These are phyloP conservation scores for Peromyscus californicus DNA, from an alignment of 2,113 vertebrate species.

Conservation along the genomic window DNA sequence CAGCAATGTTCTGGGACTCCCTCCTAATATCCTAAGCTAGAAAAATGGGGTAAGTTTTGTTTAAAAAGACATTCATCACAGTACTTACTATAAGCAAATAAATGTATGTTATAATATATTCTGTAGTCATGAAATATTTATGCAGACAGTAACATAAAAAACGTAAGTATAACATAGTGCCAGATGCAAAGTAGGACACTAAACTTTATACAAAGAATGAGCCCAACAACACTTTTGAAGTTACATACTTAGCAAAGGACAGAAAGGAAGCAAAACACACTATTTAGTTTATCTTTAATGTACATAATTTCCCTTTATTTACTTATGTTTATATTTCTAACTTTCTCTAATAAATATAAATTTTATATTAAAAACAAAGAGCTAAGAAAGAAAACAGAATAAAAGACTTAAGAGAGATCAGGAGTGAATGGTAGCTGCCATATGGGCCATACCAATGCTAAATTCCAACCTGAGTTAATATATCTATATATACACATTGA, in stretches of 20 bases:
- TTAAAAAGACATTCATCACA: constrained; percentile 50
- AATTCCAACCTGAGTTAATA: neutral
- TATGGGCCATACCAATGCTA: neutral
- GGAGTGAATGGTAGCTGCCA: neutral
- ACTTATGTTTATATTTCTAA: constrained; percentile 15
- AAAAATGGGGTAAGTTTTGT: constrained; percentile 45
- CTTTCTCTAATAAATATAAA: constrained; percentile 57
- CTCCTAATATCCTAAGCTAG: neutral
- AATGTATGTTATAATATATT: neutral
- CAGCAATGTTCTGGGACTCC: neutral
- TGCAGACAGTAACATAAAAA: neutral
- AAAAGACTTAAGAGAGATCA: constrained; percentile 21
- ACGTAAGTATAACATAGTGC: neutral
- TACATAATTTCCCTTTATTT: constrained; percentile 20
- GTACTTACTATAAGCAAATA: constrained; percentile 52
- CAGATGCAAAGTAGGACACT: neutral
- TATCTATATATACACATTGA: neutral
- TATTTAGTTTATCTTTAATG: neutral
- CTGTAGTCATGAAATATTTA: neutral
- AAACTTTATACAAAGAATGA: neutral
- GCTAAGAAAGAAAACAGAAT: neutral
- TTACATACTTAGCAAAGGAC: constrained; percentile 18
- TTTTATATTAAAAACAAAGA: constrained; percentile 23
- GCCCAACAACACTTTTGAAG: constrained; percentile 10
- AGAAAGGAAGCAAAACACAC: neutral